Base-by-base conservation (phyloP, 53 echinoderm and acorn worm genomes). In the Paelopatides confundens region DNA sequence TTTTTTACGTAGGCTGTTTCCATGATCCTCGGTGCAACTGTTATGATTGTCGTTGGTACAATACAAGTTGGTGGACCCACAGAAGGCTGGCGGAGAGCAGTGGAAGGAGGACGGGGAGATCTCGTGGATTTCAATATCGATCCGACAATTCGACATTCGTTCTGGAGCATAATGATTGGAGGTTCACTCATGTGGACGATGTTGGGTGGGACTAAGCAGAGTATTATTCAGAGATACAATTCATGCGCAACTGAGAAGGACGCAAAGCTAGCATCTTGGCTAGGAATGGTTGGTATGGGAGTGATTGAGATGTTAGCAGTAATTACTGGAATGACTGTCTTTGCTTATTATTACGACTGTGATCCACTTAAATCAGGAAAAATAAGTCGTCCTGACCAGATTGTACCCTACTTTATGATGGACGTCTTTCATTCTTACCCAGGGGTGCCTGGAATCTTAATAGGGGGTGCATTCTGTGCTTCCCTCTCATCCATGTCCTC, bases 1-100 rank as follows among this genome's bases (percentile, higher is more conserved):
- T 48, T 12, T 31, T 74, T 39, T 9, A 32, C 50, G 4, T 52
- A 83, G 84, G 37, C 84, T 40, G 4, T 12, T 17, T 64, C 39
- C 4, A 83, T 83, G 84, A 18, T 83, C 12, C 13, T 65, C 17
- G 84, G 84, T n/a, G 65, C 65, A 12, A 29, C 33, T 14, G 27
- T 83, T 15, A 83, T 83, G 84, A 83, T 83, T 27, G 31, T 83
- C 36, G 84, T 65, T 27, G 84, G 84, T 29, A 83, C 84, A 34
- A 38, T 65, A 18, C 23, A 35, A 14, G 12, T 64, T 9, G 84
- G 84, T 54, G 84, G 84, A 63, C 37, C 39, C 11, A 12, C 64
- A 21, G 84, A 83, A 62, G 84, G 84, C 18, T 83, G 84, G 84
- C 35, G 47, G n/a, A 62, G 84, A 9, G 84, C 84, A 7, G 68